Base-by-base conservation (phyloP, 2,888 invertebrate genomes). In the Leucophenga montana region DNA sequence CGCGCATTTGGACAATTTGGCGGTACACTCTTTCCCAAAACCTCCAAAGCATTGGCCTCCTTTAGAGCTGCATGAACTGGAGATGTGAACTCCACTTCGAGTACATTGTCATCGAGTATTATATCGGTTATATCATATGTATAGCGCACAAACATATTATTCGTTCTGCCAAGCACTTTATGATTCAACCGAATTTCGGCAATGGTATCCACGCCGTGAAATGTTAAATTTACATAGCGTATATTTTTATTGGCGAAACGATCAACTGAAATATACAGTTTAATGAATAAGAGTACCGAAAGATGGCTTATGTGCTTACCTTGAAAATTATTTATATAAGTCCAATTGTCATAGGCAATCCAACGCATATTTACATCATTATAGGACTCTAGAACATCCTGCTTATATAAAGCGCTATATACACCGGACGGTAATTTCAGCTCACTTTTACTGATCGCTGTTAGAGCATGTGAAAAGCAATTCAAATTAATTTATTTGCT, bases 111-210 rank as follows among this genome's bases (percentile, higher is more conserved):
- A 2, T 90, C 91, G 75, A 83, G 70, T 62, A 85, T 71, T 2
- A 81, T 68, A 4, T 79, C 71, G 78, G 92, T 94, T 11, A 97
- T 90, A 80, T 95, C 92, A 83, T 93, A 94, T 13, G 90, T 90
- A 84, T 97, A 95, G 85, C 93, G 91, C 9, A 94, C 90, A 87
- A 97, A 98, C 97, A 97, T 97, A 86, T 97, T 97, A 75, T 93
- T 90, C 0, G 93, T 92, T 53, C 87, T 86, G 0, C 94, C 95
- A 59, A 97, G 84, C 0, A 90, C 84, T 53, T 90, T 83, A 53
- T 91, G 91, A 88, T 98, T 98, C 18, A 98, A 74, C 75, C 89
- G 91, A 66, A 98, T 90, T 48, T 90, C 91, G 1, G 95, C 91
- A 71, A 95, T 91, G 0, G 97, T 97, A 87, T 98, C 98, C 65